These are phyloP conservation scores for Clivina fossor DNA, from an alignment of 2,888 invertebrate species.

Conservation along the genomic window DNA sequence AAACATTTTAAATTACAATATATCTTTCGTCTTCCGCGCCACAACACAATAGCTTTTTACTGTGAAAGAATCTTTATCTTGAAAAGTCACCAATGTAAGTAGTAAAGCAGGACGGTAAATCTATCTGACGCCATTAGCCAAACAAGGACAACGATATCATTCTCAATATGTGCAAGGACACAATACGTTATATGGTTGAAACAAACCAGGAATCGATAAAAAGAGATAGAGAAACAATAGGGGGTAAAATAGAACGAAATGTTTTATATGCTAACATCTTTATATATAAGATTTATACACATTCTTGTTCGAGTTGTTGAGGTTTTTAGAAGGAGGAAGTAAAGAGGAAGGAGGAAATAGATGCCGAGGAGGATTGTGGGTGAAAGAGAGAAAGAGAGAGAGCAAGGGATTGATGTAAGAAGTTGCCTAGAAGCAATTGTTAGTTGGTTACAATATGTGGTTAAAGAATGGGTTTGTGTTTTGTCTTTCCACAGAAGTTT, in stretches of 20 bases:
- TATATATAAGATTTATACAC: slow-evolving; percentile 24
- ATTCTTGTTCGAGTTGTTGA: slow-evolving; percentile 6
- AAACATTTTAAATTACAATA: slow-evolving; percentile 25
- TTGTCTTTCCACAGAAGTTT: no score
- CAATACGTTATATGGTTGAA: slow-evolving; percentile 18
- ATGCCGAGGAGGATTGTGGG: not conserved
- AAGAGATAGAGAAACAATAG: slow-evolving; percentile 9
- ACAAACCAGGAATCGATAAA: slow-evolving; percentile 17
- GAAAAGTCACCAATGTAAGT: no score
- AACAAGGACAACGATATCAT: no score
- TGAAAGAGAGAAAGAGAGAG: slow-evolving; percentile 2
- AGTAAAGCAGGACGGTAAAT: no score
- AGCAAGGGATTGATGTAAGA: no score
- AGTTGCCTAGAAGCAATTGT: no score
- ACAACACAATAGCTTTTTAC: slow-evolving; percentile 13
- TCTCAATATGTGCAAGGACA: no score
- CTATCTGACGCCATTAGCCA: no score
- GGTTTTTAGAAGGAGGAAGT: not conserved
- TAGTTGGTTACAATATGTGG: no score
- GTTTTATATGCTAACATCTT: slow-evolving; percentile 28
- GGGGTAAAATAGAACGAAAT: no score
- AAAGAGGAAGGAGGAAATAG: slow-evolving; percentile 10
- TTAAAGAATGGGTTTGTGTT: no score
- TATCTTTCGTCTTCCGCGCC: slow-evolving; percentile 14
- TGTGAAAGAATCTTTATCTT: no score